Conservation (phyloP, 2,888 invertebrate genomes). For the Protophormia terraenovae region DNA sequence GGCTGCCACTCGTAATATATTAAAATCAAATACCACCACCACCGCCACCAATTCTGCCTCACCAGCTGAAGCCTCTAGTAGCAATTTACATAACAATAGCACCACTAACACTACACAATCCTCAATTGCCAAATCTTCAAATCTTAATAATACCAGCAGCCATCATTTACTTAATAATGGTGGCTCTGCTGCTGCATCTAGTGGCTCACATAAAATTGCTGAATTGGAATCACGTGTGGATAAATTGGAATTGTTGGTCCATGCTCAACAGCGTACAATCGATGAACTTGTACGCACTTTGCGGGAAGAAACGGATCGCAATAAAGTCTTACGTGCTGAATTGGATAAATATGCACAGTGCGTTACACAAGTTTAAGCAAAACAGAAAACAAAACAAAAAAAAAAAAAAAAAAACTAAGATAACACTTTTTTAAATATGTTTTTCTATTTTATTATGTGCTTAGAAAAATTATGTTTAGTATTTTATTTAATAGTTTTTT, state of each 20-base stretch:
- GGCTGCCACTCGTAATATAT: constrained; percentile 66
- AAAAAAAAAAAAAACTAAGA: not conserved
- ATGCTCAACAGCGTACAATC: constrained; percentile 83
- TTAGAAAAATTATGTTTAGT: constrained; percentile 63
- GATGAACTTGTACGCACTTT: constrained; percentile 85
- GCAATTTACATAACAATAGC: constrained; percentile 31
- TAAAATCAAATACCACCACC: constrained; percentile 55
- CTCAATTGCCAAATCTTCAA: constrained; percentile 55
- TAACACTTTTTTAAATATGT: constrained; percentile 32
- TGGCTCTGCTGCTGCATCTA: constrained; percentile 12
- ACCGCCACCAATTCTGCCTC: constrained; percentile 68
- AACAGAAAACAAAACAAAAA: no score
- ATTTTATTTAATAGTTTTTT: constrained; percentile 38
- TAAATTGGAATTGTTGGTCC: constrained; percentile 78
- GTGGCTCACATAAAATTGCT: constrained; percentile 71
- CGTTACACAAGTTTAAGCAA: constrained; percentile 86
- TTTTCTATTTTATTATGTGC: constrained; percentile 33
- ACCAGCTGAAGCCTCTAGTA: constrained; percentile 65
- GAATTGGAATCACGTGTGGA: constrained; percentile 79
- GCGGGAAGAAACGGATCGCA: constrained; percentile 85
- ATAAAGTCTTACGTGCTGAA: constrained; percentile 85
- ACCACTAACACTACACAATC: constrained; percentile 30
- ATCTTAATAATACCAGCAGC: constrained; percentile 13
- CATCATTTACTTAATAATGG: constrained; percentile 53
- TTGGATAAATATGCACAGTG: constrained; percentile 87